Evolutionary conservation across 1,140 invertebrate species (phyloP).

Genomic region (Drosophila pallidifrons): DNA sequence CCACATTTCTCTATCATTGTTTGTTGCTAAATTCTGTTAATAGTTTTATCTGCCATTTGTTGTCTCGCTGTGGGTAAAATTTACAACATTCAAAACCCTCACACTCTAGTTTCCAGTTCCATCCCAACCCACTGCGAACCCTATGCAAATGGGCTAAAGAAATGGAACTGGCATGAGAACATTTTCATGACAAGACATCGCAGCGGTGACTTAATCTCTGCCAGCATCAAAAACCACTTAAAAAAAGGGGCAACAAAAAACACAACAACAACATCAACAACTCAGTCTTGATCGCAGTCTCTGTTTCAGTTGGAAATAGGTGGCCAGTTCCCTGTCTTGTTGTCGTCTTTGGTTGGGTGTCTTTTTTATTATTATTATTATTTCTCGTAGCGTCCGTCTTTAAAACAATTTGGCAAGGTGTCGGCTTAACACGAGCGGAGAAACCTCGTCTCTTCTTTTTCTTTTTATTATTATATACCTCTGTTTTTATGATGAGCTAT

Average conservation of each 20-base stretch:
- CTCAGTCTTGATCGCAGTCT: not conserved
- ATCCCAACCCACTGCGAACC: conserved; percentile 4
- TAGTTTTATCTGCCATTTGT: conserved; percentile 66
- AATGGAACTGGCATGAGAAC: conserved; percentile 80
- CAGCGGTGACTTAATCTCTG: conserved; percentile 68
- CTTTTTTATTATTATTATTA: not conserved
- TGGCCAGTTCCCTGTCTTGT: conserved; percentile 14
- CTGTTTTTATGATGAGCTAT: conserved; percentile 29
- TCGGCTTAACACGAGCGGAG: conserved; percentile 56
- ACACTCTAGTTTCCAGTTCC: conserved; percentile 8
- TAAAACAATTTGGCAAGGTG: conserved; percentile 77
- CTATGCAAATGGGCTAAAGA: conserved; percentile 73
- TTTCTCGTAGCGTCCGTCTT: conserved; percentile 12
- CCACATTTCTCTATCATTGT: conserved; percentile 78
- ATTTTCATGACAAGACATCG: conserved; percentile 41
- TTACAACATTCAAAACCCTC: conserved; percentile 45
- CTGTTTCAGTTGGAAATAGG: conserved; percentile 12
- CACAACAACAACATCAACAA: conserved; percentile 4
- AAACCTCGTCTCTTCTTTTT: conserved; percentile 59
- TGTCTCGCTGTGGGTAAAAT: conserved; percentile 60
- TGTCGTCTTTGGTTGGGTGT: not conserved
- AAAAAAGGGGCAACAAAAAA: conserved; percentile 9
- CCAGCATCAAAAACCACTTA: conserved; percentile 67
- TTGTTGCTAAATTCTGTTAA: conserved; percentile 82
- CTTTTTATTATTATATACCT: conserved; percentile 10